Conservation (phyloP, 2,888 invertebrate genomes). For the Capitulum mitella region DNA sequence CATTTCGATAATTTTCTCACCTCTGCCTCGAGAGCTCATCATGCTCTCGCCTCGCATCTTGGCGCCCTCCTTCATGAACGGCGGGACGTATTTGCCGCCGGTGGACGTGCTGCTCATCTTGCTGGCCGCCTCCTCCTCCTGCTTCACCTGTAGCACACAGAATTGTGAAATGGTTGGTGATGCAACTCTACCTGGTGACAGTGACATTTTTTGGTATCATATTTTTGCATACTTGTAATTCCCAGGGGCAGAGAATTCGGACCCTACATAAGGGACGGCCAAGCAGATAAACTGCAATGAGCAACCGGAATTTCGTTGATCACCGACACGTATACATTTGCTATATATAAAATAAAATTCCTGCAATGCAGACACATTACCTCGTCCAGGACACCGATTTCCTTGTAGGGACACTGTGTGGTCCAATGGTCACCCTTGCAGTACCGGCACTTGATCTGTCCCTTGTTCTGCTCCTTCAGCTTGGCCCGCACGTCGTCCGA, state of each 20-base stretch:
- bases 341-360: no score
- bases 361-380: no score
- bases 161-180: no score
- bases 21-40: constrained; percentile 50
- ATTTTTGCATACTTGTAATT: no score
- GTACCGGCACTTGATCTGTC: constrained; percentile 75
- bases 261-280: no score
- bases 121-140: constrained; percentile 35
- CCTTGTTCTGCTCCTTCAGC: constrained; percentile 58
- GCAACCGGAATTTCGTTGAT: no score
- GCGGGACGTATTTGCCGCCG: constrained; percentile 61
- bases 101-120: constrained; percentile 32
- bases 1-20: no score
- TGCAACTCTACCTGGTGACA: no score
- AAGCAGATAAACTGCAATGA: no score
- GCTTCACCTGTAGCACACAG: constrained; percentile 29
- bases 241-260: no score
- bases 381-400: constrained; percentile 46
- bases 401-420: constrained; percentile 94
- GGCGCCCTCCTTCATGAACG: constrained; percentile 75
- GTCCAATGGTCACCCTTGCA: constrained; percentile 98
- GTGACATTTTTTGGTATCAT: no score
- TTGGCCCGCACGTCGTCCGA: constrained; percentile 80
- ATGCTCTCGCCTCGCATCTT: constrained; percentile 54
- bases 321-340: no score